Base-by-base conservation (phyloP, 1,140 invertebrate species). In the Lucilia cuprina region DNA sequence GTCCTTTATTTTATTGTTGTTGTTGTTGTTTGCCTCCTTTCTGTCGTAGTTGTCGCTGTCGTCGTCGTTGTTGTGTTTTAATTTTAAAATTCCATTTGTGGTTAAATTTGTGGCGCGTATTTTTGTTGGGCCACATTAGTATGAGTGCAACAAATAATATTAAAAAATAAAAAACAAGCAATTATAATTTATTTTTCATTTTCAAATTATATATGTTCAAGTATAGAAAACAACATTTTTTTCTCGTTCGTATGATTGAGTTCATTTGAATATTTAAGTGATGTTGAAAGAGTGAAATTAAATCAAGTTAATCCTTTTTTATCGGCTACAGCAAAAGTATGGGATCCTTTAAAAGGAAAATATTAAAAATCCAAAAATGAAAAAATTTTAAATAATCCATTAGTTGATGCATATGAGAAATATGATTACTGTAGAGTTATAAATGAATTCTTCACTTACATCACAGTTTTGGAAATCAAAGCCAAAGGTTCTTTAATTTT, bases 81-180 rank as follows among this genome's bases (percentile, higher is more conserved):
- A 60, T 60, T 70, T 70, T 70, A 70, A 70, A 70, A 70, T 70
- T 70, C 65, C 65, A 70, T 70, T 70, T 70, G 65, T 21, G 65
- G 65, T 70, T 70, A 21, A 70, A 70, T 70, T 70, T 70, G 65
- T 70, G 65, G 65, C 65, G 65, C 65, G 3, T 21, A 70, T 70
- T 70, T 70, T 70, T 9, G n/a, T 3, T n/a, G 13, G 2, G 5
- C 0, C 55, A 14, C 65, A 70, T 70, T 70, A 70, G 65, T 70
- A 70, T 65, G 60, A 65, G 60, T 70, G 65, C 17, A 65, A 55
- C 10, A 55, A 55, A 55, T n/a, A n/a, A 55, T 3, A 55, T 7
- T 12, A 55, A 55, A 55, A 5, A 55, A 55, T 12, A 55, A 14
- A 60, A 60, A 70, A 70, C n/a, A 70, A 70, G 19, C 65, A 21